These are phyloP conservation scores for Dicrurus megarhynchus DNA, from an alignment of 2,113 vertebrate genomes.

Conservation along the genomic window DNA sequence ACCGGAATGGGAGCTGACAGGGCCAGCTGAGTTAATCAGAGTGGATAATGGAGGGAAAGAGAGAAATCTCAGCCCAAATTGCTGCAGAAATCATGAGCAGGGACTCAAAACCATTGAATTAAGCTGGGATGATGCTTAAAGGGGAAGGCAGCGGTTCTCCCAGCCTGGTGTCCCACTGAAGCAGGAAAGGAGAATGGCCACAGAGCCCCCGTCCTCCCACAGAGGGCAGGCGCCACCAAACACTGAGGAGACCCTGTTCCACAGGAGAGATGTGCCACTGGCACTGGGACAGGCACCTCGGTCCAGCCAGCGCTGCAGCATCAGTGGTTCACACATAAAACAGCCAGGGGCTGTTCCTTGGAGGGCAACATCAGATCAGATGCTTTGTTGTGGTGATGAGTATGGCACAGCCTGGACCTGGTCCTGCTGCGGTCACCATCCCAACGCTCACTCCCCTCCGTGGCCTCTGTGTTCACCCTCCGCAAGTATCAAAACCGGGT, in stretches of 20 bases:
- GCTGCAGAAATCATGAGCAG: slow-evolving; percentile 65
- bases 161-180: rapidly evolving
- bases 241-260: not conserved
- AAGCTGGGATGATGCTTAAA: slow-evolving; percentile 49
- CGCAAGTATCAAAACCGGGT: rapidly evolving
- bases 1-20: slow-evolving; percentile 69
- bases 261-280: rapidly evolving
- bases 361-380: too few species aligned
- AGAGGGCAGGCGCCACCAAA: not conserved
- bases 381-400: rapidly evolving
- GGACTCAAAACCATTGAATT: slow-evolving; percentile 62
- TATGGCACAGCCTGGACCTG: not conserved
- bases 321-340: not conserved
- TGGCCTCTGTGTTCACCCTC: not conserved
- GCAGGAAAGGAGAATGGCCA: not conserved
- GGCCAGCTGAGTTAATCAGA: slow-evolving; percentile 77
- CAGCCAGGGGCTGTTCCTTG: not conserved
- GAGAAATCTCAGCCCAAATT: slow-evolving; percentile 73
- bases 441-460: rapidly evolving
- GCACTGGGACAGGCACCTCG: rapidly evolving
- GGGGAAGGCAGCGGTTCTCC: not conserved
- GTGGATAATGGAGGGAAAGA: slow-evolving; percentile 76
- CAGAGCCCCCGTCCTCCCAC: not conserved
- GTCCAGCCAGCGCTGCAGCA: rapidly evolving
- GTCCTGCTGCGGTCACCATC: not conserved